A percentile compares a stretch with the other conserved stretches of the same genome.
Conservation (phyloP, 53 echinoderm and acorn worm species). For the Henricia sp. region DNA sequence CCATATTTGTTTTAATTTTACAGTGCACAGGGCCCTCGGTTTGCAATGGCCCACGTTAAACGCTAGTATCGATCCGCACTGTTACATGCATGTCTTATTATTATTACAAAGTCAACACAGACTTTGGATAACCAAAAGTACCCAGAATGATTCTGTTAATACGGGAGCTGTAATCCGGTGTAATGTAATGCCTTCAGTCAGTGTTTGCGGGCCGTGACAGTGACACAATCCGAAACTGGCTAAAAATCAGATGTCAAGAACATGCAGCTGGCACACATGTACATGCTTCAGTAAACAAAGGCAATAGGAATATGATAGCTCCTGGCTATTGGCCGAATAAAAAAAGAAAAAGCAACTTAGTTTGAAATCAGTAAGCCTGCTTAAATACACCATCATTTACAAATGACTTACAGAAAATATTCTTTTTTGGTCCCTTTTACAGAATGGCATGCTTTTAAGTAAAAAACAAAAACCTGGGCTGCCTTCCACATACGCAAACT, state of each 20-base stretch:
- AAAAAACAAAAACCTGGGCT: no score
- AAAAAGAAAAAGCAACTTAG: no score
- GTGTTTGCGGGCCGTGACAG: neutral
- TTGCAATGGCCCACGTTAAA: conserved; percentile 1
- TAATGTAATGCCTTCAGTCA: neutral
- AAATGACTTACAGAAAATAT: no score
- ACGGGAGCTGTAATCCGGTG: conserved; percentile 2
- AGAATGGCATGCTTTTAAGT: no score
- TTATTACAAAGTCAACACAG: conserved; percentile 42
- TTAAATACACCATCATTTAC: no score
- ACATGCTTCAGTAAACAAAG: no score
- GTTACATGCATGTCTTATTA: conserved; percentile 24
- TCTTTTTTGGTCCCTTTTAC: no score
- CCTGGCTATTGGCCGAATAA: no score
- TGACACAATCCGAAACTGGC: no score
- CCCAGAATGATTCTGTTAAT: neutral
- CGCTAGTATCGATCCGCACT: conserved; percentile 22
- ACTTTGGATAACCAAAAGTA: neutral
- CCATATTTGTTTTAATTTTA: conserved; percentile 29
- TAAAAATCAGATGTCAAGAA: neutral
- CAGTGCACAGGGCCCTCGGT: neutral
- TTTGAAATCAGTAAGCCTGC: no score
- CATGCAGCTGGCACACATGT: neutral
- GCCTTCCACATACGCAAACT: no score
- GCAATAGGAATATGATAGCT: no score